Evolutionary conservation across 1,140 invertebrate species (phyloP), one percentile per base, ranked within the genome.

Genomic region (Sycophaga agraensis): DNA sequence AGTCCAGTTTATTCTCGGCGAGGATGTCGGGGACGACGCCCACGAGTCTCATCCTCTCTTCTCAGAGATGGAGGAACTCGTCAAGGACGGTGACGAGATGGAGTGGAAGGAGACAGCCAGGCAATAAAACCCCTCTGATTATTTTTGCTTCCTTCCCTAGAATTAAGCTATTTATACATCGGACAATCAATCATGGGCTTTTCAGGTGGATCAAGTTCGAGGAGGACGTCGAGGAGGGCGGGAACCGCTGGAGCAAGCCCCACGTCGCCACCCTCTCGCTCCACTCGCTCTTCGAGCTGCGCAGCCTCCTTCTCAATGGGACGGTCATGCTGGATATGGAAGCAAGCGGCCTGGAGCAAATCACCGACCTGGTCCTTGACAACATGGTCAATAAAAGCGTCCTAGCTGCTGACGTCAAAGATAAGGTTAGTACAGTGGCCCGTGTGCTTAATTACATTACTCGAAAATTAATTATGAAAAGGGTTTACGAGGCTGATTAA

Each of bases 41-140:
- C 88, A 91, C 70, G 89, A 91, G 82, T 88, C 89, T 19, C 92
- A 93, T 82, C 92, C 92, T 1, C 80, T 95, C 12, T 98, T 98
- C 82, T 96, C 93, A 55, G 95, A 98, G 83, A 95, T 98, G 93
- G 94, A 93, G 70, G 94, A 96, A 73, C 85, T 98, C 61, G 87
- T 92, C 53, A 86, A 85, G 67, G 91, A 92, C 39, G 92, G 93
- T 57, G 92, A 92, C 56, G 91, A 94, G 68, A 87, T 93, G 76
- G 91, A 96, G 83, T 97, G 95, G 95, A 96, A 95, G 76, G 95
- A 97, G 82, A 97, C 94, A n/a, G 95, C 94, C 17, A 87, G 89
- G 88, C 89, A 77, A 68, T 68, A 34, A 51, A 60, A 26, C 26
- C 51, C 24, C 49, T 5, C 35, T 26, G 12, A 31, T 31, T 31